A percentile compares a stretch with the other conserved stretches of the same genome.
Conservation (phyloP, 2,888 invertebrate species). For the Candidula unifasciata region DNA sequence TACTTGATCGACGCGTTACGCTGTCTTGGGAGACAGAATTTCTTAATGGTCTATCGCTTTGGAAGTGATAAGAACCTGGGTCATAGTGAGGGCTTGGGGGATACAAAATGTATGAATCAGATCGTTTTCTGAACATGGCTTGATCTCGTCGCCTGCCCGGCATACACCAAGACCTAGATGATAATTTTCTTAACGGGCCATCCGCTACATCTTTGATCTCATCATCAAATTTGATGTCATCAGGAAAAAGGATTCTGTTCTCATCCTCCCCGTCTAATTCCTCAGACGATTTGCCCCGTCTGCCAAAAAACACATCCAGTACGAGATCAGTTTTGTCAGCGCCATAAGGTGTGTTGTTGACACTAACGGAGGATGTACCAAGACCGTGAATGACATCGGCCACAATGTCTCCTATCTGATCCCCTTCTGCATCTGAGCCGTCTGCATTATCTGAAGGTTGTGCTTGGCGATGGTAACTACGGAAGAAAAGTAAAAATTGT, state of each 20-base stretch:
- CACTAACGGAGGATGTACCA: slow-evolving; percentile 31
- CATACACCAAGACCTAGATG: slow-evolving; percentile 26
- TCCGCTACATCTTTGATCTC: slow-evolving; percentile 7
- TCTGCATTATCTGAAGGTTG: slow-evolving; percentile 48
- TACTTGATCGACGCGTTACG: not conserved
- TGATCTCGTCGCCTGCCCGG: not conserved
- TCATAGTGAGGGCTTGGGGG: not conserved
- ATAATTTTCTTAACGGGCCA: not conserved
- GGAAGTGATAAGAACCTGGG: not conserved
- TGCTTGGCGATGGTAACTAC: slow-evolving; percentile 58
- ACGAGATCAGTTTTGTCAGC: not conserved
- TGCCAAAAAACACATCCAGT: not conserved
- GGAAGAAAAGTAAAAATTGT: not conserved
- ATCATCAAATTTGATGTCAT: slow-evolving; percentile 3
- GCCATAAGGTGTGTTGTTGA: slow-evolving; percentile 21
- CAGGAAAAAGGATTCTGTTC: slow-evolving; percentile 25
- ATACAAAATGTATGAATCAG: slow-evolving; percentile 27
- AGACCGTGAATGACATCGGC: slow-evolving; percentile 24
- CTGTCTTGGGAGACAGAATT: not conserved
- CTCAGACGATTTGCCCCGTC: slow-evolving; percentile 8
- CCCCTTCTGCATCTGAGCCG: slow-evolving; percentile 12
- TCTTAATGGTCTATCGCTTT: not conserved
- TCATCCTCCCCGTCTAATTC: slow-evolving; percentile 22
- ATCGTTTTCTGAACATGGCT: slow-evolving; percentile 23
- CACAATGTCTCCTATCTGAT: not conserved